phyloP scores from a whole-genome alignment of 2,797 vertebrate genomes.

The Leucoraja ocellata region DNA sequence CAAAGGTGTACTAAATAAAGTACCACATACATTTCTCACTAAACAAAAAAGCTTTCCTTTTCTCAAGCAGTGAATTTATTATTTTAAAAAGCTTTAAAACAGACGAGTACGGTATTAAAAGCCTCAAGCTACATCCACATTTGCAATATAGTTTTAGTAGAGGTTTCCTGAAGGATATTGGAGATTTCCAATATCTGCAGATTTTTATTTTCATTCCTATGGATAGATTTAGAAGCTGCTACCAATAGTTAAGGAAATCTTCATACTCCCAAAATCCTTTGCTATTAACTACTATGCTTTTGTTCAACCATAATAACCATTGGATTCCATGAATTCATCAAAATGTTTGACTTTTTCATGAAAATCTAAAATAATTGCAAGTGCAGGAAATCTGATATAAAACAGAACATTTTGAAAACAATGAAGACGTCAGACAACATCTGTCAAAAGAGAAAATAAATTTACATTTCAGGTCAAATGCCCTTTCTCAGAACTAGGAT shows the following conservation, averaged over 20 bases:
- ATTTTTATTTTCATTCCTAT: not conserved
- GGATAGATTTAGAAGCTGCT: not conserved
- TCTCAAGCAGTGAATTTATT: not conserved
- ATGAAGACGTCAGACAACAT: no score
- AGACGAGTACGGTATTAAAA: not conserved
- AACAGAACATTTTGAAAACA: no score
- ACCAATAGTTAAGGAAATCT: not conserved
- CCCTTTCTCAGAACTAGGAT: no score
- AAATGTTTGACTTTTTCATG: not conserved
- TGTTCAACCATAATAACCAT: not conserved
- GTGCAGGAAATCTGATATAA: no score
- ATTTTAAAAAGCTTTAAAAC: not conserved
- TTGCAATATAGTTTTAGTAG: no score
- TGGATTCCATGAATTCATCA: not conserved
- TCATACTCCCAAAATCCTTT: not conserved
- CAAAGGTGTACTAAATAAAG: not conserved
- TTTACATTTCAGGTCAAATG: no score
- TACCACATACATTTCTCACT: not conserved
- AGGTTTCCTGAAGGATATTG: no score
- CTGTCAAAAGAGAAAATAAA: no score
- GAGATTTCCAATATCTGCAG: no score
- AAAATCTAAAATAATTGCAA: no score
- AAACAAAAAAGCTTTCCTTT: not conserved
- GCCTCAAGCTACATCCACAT: not conserved
- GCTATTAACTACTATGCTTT: not conserved